phyloP scores from a whole-genome alignment of 2,113 vertebrate genomes.

The Spea bombifrons region DNA sequence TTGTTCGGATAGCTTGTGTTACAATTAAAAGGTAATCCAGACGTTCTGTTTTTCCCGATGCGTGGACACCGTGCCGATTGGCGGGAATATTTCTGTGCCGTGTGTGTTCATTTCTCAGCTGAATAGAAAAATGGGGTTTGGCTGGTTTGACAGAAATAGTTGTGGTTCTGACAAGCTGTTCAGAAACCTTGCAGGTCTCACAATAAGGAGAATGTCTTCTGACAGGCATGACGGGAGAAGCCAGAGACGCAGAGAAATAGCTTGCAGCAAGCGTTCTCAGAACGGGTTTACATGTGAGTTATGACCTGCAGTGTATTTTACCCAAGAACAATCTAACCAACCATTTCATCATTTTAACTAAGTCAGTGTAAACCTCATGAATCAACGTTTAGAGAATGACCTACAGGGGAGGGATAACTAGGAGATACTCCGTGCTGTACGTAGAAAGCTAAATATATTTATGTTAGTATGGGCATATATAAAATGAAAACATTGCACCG shows the following conservation, averaged over 20 bases:
- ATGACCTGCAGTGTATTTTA: constrained; percentile 20
- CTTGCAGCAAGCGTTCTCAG: constrained; percentile 37
- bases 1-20: neutral
- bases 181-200: constrained; percentile 7
- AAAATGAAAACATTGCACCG: too few relatives aligned
- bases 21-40: neutral
- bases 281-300: constrained; percentile 20
- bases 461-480: too few relatives aligned
- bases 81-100: constrained; percentile 6
- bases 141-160: constrained; percentile 24
- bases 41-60: constrained; percentile 1
- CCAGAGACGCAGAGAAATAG: constrained; percentile 21
- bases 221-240: constrained; percentile 39
- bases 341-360: too few relatives aligned
- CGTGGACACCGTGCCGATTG: constrained; percentile 10
- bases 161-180: constrained; percentile 42
- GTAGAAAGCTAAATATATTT: too few relatives aligned
- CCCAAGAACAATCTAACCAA: too few relatives aligned
- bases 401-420: too few relatives aligned
- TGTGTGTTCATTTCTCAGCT: constrained; percentile 35
- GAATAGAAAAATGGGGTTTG: constrained; percentile 11
- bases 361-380: too few relatives aligned
- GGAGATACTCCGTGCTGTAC: too few relatives aligned
- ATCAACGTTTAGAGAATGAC: too few relatives aligned
- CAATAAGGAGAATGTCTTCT: neutral